phyloP scores from a whole-genome alignment of 2,797 vertebrate species.

The Cuculus canorus region DNA sequence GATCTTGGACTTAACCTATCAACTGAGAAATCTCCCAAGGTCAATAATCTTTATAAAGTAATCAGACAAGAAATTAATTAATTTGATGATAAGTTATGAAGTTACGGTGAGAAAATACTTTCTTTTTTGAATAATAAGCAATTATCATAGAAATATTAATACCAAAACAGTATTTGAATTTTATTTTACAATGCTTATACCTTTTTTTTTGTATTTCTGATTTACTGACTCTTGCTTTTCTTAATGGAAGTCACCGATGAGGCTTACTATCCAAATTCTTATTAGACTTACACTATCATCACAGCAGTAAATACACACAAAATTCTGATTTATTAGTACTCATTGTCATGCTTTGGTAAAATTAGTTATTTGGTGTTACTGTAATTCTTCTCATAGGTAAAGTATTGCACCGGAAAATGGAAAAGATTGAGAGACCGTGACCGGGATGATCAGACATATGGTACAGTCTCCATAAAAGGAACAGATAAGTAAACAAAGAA shows the following conservation, averaged over 20 bases:
- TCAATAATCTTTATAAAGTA: not conserved
- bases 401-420: not conserved
- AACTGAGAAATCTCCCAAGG: not conserved
- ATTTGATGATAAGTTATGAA: not conserved
- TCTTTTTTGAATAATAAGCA: not conserved
- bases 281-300: not conserved
- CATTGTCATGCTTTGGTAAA: not conserved
- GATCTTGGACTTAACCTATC: not conserved
- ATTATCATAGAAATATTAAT: not conserved
- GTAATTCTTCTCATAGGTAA: not conserved
- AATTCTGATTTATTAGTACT: not conserved
- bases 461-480: not conserved
- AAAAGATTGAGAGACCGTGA: not conserved
- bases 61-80: not conserved
- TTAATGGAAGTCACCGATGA: not conserved
- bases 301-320: not conserved
- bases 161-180: conserved; percentile 28
- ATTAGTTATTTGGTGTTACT: not conserved
- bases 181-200: conserved; percentile 20
- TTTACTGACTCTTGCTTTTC: conserved; percentile 19
- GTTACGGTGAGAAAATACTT: not conserved
- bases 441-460: not conserved
- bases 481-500: not conserved
- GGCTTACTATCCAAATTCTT: not conserved
- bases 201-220: not conserved